These are phyloP conservation scores for Haemorhous mexicanus DNA, from an alignment of 2,113 vertebrate genomes.

Conservation along the genomic window DNA sequence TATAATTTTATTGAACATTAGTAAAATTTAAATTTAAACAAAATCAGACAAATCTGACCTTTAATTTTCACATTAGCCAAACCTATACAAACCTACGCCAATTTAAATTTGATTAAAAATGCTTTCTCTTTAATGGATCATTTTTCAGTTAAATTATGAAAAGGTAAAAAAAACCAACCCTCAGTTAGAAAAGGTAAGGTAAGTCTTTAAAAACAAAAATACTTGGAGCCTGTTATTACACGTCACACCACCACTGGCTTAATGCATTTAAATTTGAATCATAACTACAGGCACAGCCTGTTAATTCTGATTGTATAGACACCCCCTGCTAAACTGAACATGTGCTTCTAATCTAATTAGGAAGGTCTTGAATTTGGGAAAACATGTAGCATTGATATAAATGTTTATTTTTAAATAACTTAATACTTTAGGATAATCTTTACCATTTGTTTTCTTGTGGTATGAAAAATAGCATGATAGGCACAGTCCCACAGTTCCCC, in stretches of 20 bases:
- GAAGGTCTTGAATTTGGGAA: neutral
- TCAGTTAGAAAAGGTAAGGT: neutral
- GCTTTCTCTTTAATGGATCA: neutral
- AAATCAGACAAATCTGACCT: neutral
- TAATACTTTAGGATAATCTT: neutral
- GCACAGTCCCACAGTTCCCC: neutral
- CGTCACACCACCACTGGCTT: neutral
- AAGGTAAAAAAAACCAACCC: neutral
- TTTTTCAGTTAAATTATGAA: neutral
- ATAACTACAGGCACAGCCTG: neutral
- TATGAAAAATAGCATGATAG: neutral
- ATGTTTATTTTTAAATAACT: neutral
- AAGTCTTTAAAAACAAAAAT: neutral
- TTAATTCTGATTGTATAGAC: neutral
- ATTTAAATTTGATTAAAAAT: neutral
- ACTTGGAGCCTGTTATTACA: neutral
- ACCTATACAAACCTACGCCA: neutral
- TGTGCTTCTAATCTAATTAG: neutral
- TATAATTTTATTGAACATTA: neutral
- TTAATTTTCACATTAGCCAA: neutral
- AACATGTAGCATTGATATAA: neutral
- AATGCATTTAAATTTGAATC: neutral
- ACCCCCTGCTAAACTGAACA: neutral
- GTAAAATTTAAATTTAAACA: neutral
- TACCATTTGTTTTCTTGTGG: neutral